Evolutionary conservation across 2,113 vertebrate species (phyloP).

Genomic region (Leucosticte australis): DNA sequence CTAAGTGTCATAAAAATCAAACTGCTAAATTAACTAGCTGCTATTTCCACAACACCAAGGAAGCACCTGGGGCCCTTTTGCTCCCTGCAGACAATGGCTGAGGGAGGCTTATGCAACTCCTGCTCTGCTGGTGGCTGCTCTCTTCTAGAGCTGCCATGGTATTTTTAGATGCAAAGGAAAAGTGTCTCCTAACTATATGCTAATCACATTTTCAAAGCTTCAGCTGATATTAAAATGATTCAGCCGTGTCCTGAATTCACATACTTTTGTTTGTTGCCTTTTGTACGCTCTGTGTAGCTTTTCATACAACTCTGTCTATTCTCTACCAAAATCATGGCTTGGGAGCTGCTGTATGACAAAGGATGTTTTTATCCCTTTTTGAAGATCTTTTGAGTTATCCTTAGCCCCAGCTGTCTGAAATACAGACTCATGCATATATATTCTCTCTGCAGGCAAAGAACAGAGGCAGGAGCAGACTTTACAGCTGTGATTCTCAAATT

Average conservation of each 20-base stretch:
- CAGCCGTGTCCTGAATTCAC: background rate
- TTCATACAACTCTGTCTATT: background rate
- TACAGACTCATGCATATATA: background rate
- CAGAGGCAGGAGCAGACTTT: conserved; percentile 5
- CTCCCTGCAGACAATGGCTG: background rate
- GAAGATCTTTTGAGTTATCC: conserved; percentile 29
- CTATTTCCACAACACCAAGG: background rate
- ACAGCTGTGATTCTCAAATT: conserved; percentile 27
- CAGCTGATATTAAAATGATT: conserved; percentile 27
- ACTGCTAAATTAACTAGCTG: background rate
- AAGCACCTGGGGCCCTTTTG: background rate
- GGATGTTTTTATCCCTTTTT: conserved; percentile 24
- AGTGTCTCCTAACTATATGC: conserved; percentile 16
- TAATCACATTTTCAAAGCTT: conserved; percentile 42
- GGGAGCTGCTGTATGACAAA: background rate
- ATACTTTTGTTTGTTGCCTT: conserved; percentile 20
- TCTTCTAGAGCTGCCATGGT: background rate
- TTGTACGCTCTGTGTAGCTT: background rate
- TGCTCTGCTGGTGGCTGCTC: conserved; percentile 6
- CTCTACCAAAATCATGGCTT: conserved; percentile 2
- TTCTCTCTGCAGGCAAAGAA: conserved; percentile 22
- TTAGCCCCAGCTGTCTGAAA: background rate
- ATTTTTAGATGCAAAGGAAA: conserved; percentile 37
- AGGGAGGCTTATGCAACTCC: background rate
- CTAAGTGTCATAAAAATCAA: conserved; percentile 10